Evolutionary conservation across 2,888 invertebrate species (phyloP).

Genomic region (Erebia epiphron): DNA sequence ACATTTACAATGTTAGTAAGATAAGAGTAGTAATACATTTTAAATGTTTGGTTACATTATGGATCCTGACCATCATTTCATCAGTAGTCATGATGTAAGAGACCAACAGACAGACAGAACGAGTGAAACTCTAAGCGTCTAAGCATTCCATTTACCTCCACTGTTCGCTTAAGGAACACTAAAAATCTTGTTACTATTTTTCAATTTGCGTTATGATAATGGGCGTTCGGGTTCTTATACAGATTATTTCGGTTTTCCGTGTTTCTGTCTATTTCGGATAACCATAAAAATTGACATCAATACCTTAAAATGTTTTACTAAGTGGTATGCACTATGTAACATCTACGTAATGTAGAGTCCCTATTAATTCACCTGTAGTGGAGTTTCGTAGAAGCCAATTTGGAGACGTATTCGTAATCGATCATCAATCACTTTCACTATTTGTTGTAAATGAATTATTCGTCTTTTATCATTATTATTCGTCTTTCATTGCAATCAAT

Average conservation of each 20-base stretch:
- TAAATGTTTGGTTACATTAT: too few relatives aligned
- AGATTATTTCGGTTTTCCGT: not conserved
- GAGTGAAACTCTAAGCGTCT: not conserved
- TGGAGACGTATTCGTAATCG: not conserved
- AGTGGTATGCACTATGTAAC: not conserved
- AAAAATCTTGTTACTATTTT: not conserved
- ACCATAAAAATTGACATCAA: slow-evolving; percentile 20
- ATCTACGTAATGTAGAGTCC: not conserved
- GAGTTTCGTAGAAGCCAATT: not conserved
- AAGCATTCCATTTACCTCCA: not conserved
- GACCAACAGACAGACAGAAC: not conserved
- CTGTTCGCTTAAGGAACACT: not conserved
- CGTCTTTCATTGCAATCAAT: too few relatives aligned
- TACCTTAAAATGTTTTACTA: not conserved
- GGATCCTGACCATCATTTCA: not conserved
- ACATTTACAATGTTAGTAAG: too few relatives aligned
- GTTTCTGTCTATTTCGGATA: slow-evolving; percentile 17
- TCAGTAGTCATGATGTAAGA: too few relatives aligned
- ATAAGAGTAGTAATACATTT: too few relatives aligned
- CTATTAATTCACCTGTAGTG: not conserved
- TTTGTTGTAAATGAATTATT: not conserved
- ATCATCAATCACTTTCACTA: not conserved
- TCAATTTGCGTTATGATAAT: too few relatives aligned
- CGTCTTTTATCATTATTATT: too few relatives aligned
- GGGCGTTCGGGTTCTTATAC: slow-evolving; percentile 8